Percentiles rank a stretch among this genome's conserved stretches.
These are phyloP conservation scores for Lagenorhynchus albirostris DNA, from an alignment of 2,113 vertebrate genomes.

Conservation along the genomic window DNA sequence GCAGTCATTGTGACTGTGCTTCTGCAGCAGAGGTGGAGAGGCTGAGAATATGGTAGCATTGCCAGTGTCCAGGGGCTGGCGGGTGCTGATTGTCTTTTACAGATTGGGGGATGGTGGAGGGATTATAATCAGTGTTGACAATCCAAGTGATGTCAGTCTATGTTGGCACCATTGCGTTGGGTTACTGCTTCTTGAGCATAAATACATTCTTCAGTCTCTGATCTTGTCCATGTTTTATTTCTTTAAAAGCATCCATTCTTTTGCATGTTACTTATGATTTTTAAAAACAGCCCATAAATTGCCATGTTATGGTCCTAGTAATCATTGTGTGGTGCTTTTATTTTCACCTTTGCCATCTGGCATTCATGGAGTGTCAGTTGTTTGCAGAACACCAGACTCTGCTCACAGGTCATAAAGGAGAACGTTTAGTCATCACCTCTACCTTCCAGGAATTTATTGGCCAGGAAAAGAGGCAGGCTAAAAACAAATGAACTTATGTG, in stretches of 20 bases:
- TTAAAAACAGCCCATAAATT: constrained; percentile 31
- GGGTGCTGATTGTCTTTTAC: neutral
- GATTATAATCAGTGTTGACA: neutral
- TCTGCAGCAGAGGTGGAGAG: neutral
- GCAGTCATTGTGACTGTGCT: neutral
- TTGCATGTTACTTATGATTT: constrained; percentile 51
- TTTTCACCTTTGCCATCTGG: constrained; percentile 37
- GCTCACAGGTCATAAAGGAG: neutral
- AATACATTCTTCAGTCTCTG: constrained; percentile 33
- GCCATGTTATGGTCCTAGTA: neutral
- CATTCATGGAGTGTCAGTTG: neutral
- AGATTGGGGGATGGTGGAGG: neutral
- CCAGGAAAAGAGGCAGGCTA: neutral
- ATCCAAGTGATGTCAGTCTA: neutral
- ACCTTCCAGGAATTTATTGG: neutral
- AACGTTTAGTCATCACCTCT: neutral
- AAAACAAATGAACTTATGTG: constrained; percentile 36
- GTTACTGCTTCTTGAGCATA: constrained; percentile 35
- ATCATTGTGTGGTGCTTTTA: constrained; percentile 25
- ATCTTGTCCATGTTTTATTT: constrained; percentile 36
- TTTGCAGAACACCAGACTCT: constrained; percentile 27
- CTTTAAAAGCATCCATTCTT: constrained; percentile 48
- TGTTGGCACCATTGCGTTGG: neutral
- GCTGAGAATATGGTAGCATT: neutral
- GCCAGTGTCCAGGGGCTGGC: neutral